Base-by-base conservation (phyloP, 1,140 invertebrate genomes). In the Apolygus lucorum region DNA sequence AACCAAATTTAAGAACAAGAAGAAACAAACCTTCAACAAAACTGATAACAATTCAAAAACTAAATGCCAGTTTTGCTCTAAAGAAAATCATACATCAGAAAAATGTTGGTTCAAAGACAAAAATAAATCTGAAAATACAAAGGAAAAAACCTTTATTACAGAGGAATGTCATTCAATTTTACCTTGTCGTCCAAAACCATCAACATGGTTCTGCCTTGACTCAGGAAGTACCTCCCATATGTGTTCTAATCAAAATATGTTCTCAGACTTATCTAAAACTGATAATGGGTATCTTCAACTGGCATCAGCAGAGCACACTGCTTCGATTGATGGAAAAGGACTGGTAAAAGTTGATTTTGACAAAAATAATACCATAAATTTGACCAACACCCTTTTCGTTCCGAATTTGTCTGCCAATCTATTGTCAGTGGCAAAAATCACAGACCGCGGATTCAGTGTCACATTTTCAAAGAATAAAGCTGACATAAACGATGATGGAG, bases 201-300 rank as follows among this genome's bases (percentile, higher is more conserved):
- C n/a, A n/a, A 59, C 64, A 26, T 68, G 66, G 21, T n/a, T n/a
- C n/a, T 17, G 75, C 78, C 83, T 84, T 80, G 76, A 83, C 82
- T 28, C 52, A 28, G 62, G 27, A 2, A 34, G 63, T n/a, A 65
- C 63, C 13, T 65, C 63, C 2, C 63, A 65, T 27, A 65, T 65
- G 63, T 65, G 63, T 65, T 28, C 8, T 22, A 13, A 67, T 24
- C n/a, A 21, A 26, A 27, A 34, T 1, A 2, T 42, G 42, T 22
- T 2, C 11, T 22, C 22, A 52, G 42, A n/a, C 14, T 67, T 67
- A n/a, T n/a, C n/a, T 21, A 13, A 49, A 67, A 67, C 59, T 65
- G 63, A 65, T 17, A 2, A 8, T 26, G 27, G 22, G 2, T 17
- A 22, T 2, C 27, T 65, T 17, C 22, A 65, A 26, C 27, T 65